A percentile compares a stretch with the other conserved stretches of the same genome.
Conservation (phyloP, 2,113 vertebrate species). For the Tringa solitaria region DNA sequence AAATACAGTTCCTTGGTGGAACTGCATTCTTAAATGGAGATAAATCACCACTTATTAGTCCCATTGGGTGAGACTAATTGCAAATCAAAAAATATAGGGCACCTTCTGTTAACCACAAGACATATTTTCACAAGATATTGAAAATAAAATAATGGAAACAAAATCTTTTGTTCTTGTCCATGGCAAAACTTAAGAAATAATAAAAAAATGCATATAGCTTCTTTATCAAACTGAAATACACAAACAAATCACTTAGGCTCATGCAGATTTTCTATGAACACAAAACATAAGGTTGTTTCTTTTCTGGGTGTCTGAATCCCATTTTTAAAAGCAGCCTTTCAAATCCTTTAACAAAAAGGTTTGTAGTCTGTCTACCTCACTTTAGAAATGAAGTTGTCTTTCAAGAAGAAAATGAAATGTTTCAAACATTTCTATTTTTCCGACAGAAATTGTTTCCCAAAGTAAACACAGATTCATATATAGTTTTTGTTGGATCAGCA, state of each 20-base stretch:
- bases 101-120: neutral
- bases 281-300: neutral
- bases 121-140: neutral
- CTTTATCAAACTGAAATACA: neutral
- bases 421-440: neutral
- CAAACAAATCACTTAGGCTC: neutral
- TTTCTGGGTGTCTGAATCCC: neutral
- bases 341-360: neutral
- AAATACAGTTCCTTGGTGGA: neutral
- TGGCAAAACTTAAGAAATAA: neutral
- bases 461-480: neutral
- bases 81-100: neutral
- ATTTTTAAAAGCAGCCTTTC: neutral
- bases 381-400: neutral
- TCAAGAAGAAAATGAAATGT: neutral
- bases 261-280: neutral
- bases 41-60: neutral
- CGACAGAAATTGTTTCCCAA: neutral
- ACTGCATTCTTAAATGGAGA: neutral
- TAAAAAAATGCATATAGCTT: neutral
- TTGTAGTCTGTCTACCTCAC: neutral
- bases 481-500: neutral
- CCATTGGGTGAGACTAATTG: neutral
- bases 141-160: neutral
- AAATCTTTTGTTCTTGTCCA: neutral